Evolutionary conservation across 2,113 vertebrate genomes (phyloP).

Genomic region (Ochotona princeps): DNA sequence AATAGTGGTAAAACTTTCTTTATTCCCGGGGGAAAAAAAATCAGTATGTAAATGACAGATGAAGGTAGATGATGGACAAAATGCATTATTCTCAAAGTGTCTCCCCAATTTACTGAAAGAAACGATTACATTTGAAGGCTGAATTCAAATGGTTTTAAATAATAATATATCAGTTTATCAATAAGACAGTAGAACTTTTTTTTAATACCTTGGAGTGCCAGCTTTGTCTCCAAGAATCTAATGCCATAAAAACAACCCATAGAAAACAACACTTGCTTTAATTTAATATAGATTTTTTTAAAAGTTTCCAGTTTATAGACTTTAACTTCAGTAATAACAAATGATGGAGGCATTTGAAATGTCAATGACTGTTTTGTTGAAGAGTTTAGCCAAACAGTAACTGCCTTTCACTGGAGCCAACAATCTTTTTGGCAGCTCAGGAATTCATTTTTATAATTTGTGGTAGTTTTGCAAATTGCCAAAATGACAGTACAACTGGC

Average conservation of each 20-base stretch:
- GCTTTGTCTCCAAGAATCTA: constrained; percentile 73
- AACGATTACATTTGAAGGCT: constrained; percentile 81
- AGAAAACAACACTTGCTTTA: neutral
- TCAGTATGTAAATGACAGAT: constrained; percentile 87
- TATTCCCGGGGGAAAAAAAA: constrained; percentile 71
- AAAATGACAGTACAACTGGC: neutral
- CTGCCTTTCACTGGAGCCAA: neutral
- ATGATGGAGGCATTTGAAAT: constrained; percentile 21
- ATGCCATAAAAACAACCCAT: constrained; percentile 67
- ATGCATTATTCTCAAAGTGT: constrained; percentile 84
- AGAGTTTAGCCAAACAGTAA: constrained; percentile 22
- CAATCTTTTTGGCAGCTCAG: neutral
- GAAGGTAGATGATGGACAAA: constrained; percentile 87
- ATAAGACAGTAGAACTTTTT: constrained; percentile 84
- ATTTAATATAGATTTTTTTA: neutral
- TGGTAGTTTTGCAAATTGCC: neutral
- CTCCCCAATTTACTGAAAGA: constrained; percentile 78
- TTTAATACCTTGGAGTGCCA: constrained; percentile 80
- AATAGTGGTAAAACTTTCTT: constrained; percentile 85
- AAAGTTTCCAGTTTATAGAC: constrained; percentile 16
- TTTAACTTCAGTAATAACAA: constrained; percentile 48
- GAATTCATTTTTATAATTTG: constrained; percentile 13
- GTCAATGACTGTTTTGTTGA: neutral
- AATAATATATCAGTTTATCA: constrained; percentile 86
- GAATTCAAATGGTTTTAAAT: constrained; percentile 88